Base-by-base conservation (phyloP, 2,113 vertebrate species). In the Capreolus pygargus region DNA sequence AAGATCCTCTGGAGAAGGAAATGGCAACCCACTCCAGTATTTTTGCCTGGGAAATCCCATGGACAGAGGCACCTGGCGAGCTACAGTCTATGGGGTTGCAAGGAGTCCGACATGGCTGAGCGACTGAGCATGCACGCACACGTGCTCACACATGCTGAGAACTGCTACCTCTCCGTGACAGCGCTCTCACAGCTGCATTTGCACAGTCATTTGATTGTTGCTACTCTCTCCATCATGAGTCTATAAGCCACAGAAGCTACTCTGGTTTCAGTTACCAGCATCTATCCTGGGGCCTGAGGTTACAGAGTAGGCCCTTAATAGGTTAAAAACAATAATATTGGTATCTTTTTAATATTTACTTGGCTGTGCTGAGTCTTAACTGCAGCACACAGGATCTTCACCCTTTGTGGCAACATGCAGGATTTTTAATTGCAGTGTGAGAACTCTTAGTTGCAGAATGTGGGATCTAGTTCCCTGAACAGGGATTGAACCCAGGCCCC, bases 51-150 rank as follows among this genome's bases (percentile, higher is more conserved):
- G n/a, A 12, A 70, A 70, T 70, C 67, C 67, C 67, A 70, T 6
- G n/a, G 54, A 70, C 67, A 70, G 5, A 70, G 67, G 67, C 36
- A 39, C 10, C n/a, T 70, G n/a, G 67, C 4, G 2, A 21, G n/a
- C 67, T 70, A 39, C 19, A 70, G 67, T 70, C 19, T 6, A 23
- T 39, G 67, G n/a, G 10, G n/a, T 23, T 5, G 0, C 5, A 39
- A 70, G 17, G n/a, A 70, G n/a, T 23, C n/a, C 1, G 2, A 70
- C n/a, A 70, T 1, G 0, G 64, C n/a, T 5, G 4, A 21, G 64
- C 8, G 5, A 39, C 19, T 23, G 64, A 39, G 67, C 67, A 36
- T 0, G 7, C 61, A n/a, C 4, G 8, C 9, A 70, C 4, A 1
- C 47, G 47, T 50, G 47, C n/a, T 70, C n/a, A 74, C 36, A 74